Base-by-base conservation (phyloP, 2,113 vertebrate species). In the Serilophus lunatus region DNA sequence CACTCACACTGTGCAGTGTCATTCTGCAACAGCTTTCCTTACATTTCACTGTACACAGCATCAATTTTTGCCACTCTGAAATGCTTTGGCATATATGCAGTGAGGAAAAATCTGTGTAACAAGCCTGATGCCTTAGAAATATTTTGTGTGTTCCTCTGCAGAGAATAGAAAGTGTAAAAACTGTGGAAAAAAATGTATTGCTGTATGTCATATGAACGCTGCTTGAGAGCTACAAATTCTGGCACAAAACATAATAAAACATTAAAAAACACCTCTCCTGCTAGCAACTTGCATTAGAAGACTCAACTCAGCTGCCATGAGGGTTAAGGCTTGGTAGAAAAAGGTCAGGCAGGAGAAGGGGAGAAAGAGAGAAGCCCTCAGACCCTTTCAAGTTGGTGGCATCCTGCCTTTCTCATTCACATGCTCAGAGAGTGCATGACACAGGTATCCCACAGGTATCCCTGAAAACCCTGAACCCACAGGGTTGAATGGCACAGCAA, bases 21-120 rank as follows among this genome's bases (percentile, higher is more conserved):
- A 7, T 74, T 91, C 88, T 85, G 49, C 76, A 90, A 50, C 90
- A 93, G 82, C 82, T 95, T 96, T 81, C 88, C 92, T 70, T 88
- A 47, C 47, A 56, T 95, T 90, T 77, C 54, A 11, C 51, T 56
- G 28, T 60, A 44, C 0, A 3, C 64, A 83, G 76, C 60, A 64
- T 86, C 76, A 59, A 90, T 91, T 81, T 93, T 77, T 75, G 45
- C 71, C 28, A 15, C 79, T 90, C 54, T 86, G 88, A 90, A 86
- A 60, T 56, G 38, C 75, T 93, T 90, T 88, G 75, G 88, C 82
- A 68, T 75, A 66, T 2, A 86, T 71, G n/a, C 88, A 86, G 82
- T 24, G 71, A 90, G 28, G 60, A 85, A 91, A 92, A 94, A 88
- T 72, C 82, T 93, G 75, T 82, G 54, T 83, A 75, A 77, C 54